Base-by-base conservation (phyloP, 64 coral and sea anemone genomes). In the Acropora tenuis region DNA sequence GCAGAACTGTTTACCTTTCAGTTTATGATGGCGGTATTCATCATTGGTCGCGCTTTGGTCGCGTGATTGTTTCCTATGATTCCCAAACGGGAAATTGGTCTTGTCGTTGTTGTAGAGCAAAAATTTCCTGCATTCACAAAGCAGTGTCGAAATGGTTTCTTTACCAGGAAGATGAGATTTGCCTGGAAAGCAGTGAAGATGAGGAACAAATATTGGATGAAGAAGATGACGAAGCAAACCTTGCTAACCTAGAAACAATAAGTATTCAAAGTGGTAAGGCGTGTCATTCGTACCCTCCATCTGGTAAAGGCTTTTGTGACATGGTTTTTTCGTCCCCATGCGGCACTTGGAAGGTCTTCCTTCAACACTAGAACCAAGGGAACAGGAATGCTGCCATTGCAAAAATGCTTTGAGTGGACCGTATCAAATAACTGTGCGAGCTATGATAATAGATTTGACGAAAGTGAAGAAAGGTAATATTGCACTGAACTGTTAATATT, bases 71-170 rank as follows among this genome's bases (percentile, higher is more conserved):
- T n/a, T 74, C 71, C 7, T 86, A 72, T 19, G 82, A 86, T 18
- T 68, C 19, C 4, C 18, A 86, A 66, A 60, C 57, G 10, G 52
- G 52, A 55, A 55, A 55, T 5, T 55, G 52, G 52, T 55, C 6
- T 55, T 55, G 52, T 10, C 3, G 50, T 18, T 84, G 81, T 42
- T 84, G 60, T 6, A 0, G 82, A 44, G 17, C 20, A 43, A 63
- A 67, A 8, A 43, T 71, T 12, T 67, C 0, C 19, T 86, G 82
- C 45, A 7, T 86, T 44, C 82, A 86, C 41, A 72, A 86, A 43
- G 58, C 82, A 7, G 82, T 86, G 8, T 41, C 20, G 13, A 86
- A 86, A 47, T 86, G 82, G 82, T 86, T 57, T 18, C 65, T 86
- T 8, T 86, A 86, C 45, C 82, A 86, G 41, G 66, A 59, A 69